Evolutionary conservation across 2,888 invertebrate species (phyloP), one percentile per base, ranked within the genome.

Genomic region (Koerneria pararmatus): DNA sequence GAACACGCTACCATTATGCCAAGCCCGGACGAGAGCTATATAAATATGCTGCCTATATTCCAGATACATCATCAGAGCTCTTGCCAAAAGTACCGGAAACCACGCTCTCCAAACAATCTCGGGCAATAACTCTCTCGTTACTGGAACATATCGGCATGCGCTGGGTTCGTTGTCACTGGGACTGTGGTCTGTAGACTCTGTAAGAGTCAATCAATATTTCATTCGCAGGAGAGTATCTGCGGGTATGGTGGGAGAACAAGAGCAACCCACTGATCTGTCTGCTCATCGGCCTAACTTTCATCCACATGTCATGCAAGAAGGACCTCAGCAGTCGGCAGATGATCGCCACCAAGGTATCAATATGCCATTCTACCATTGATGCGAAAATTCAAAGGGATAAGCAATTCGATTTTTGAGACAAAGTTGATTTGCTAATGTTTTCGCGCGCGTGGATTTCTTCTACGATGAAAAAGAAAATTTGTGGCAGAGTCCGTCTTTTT

Each of bases 281-380:
- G 19, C 70, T 81, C 29, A 74, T 81, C 41, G 78, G 73, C 3
- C 73, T 81, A 35, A 80, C 80, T 0, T 81, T 81, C 66, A 76
- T 74, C 4, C 81, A 81, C 66, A 81, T 81, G 78, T 70, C 82
- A 0, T 80, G 79, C 69, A 82, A 82, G 62, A 81, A 80, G 69
- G 80, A 81, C 65, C 74, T 81, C 37, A 77, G 76, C 37, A 75
- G 74, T 61, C 46, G 78, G 19, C 81, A 81, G 65, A 72, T 81
- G 69, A 69, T 81, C 6, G 73, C 76, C 6, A 57, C 77, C 8
- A 62, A 80, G 49, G 79, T 63, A 29, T 11, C 6, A n/a, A 41
- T 15, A 11, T 11, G 11, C 11, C 46, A 41, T 19, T 41, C 46
- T 41, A 19, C 46, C n/a, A n/a, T n/a, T n/a, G n/a, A n/a, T n/a